Conservation (phyloP, 1,140 invertebrate species). For the Oncopodura yosiiana region DNA sequence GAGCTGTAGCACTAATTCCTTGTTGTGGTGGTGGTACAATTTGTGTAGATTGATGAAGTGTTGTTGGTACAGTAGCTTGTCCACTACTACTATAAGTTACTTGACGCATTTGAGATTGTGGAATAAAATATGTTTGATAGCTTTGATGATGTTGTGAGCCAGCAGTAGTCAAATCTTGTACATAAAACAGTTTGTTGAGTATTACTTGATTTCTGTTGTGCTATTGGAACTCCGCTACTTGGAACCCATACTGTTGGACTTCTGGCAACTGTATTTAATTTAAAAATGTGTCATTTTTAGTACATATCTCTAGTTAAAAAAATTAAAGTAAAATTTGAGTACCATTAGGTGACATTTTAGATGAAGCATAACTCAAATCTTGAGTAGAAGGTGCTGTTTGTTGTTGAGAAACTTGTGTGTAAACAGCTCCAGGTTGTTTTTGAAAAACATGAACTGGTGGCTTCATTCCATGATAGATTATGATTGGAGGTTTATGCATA, state of each 20-base stretch:
- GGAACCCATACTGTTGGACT: too few relatives aligned
- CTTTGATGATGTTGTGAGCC: conserved; percentile 6
- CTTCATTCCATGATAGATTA: conserved; percentile 42
- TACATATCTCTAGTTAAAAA: too few relatives aligned
- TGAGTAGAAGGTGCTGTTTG: neutral
- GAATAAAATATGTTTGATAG: conserved; percentile 1
- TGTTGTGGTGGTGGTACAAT: neutral
- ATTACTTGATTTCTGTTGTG: too few relatives aligned
- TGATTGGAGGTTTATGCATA: conserved; percentile 42
- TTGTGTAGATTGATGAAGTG: neutral
- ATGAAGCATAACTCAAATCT: conserved; percentile 10
- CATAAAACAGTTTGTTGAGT: conserved; percentile 9
- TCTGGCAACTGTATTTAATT: too few relatives aligned
- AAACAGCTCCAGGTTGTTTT: conserved; percentile 8
- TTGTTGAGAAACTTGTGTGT: neutral
- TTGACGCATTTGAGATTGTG: neutral
- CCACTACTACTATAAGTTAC: conserved; percentile 1
- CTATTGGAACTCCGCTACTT: too few relatives aligned
- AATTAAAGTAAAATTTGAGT: neutral
- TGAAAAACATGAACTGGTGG: conserved; percentile 42
- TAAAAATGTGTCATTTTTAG: too few relatives aligned
- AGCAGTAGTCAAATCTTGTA: conserved; percentile 16
- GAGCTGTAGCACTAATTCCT: neutral
- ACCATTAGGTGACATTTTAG: conserved; percentile 3
- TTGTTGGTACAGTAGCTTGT: neutral